phyloP scores from a whole-genome alignment of 2,113 vertebrate genomes.

The Aplodontia rufa region DNA sequence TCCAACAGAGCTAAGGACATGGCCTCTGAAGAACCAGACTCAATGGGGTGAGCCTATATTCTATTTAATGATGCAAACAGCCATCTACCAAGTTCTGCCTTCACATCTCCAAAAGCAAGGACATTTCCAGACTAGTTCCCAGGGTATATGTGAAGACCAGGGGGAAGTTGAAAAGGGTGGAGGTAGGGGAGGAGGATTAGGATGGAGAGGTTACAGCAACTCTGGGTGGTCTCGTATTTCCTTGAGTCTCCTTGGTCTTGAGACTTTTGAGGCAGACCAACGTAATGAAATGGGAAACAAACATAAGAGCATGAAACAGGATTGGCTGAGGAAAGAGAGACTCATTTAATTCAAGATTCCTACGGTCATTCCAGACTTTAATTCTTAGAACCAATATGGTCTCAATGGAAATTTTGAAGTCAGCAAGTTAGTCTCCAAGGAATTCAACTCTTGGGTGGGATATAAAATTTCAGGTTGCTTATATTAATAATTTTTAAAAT shows the following conservation, averaged over 20 bases:
- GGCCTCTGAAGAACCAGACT: not conserved
- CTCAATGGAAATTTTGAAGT: not conserved
- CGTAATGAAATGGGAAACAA: not conserved
- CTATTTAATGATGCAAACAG: not conserved
- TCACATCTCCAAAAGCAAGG: slow-evolving; percentile 48
- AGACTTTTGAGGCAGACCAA: slow-evolving; percentile 37
- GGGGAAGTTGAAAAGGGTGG: not conserved
- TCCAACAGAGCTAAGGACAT: not conserved
- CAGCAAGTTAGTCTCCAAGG: not conserved
- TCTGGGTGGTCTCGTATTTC: not conserved
- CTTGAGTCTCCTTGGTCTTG: slow-evolving; percentile 39
- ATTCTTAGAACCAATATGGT: slow-evolving; percentile 9
- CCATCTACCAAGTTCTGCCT: slow-evolving; percentile 39
- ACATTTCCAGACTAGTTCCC: slow-evolving; percentile 48
- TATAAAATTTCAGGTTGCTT: slow-evolving; percentile 28
- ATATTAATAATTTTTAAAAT: slow-evolving; percentile 25
- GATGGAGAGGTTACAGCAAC: slow-evolving; percentile 4
- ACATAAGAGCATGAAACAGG: not conserved
- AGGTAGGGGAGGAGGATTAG: not conserved
- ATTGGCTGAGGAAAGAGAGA: not conserved
- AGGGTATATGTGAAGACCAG: slow-evolving; percentile 24
- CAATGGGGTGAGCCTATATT: not conserved
- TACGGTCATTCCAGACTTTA: slow-evolving; percentile 29
- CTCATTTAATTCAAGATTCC: slow-evolving; percentile 35
- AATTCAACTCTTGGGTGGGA: not conserved